Percentiles rank a stretch among this genome's conserved stretches.
Evolutionary conservation across 2,797 vertebrate species (phyloP).

Genomic region (Danio jaintianensis): DNA sequence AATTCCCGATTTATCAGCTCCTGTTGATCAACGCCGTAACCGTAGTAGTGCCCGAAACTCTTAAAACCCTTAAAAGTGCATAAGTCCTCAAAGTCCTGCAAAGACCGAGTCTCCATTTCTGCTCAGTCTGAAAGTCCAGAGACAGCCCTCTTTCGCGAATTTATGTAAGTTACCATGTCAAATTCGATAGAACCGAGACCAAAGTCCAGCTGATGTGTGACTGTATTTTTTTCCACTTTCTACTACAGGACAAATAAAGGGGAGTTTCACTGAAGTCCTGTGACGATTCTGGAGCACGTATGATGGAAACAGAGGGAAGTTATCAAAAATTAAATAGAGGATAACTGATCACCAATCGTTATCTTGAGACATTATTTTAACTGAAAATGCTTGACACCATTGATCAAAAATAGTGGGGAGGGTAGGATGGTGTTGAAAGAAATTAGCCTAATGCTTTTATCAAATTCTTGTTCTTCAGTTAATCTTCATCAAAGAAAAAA

Average conservation of each 20-base stretch:
- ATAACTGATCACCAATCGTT: neutral
- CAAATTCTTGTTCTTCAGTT: neutral
- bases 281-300: neutral
- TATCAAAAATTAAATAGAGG: neutral
- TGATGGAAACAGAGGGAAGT: neutral
- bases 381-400: neutral
- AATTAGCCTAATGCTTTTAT: neutral
- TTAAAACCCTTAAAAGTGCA: constrained; percentile 72
- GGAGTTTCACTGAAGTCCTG: neutral
- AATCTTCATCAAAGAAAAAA: too few species aligned
- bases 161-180: neutral
- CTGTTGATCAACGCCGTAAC: constrained; percentile 65
- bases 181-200: constrained; percentile 4
- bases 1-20: constrained; percentile 73
- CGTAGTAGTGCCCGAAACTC: constrained; percentile 69
- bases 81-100: constrained; percentile 68
- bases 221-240: neutral
- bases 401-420: neutral
- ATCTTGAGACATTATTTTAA: neutral
- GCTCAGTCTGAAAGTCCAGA: neutral
- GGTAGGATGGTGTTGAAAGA: neutral
- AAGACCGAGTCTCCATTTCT: constrained; percentile 63
- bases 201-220: constrained; percentile 22
- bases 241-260: neutral
- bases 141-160: neutral